phyloP scores from a whole-genome alignment of 2,113 vertebrate genomes.

The Mesocricetus auratus region DNA sequence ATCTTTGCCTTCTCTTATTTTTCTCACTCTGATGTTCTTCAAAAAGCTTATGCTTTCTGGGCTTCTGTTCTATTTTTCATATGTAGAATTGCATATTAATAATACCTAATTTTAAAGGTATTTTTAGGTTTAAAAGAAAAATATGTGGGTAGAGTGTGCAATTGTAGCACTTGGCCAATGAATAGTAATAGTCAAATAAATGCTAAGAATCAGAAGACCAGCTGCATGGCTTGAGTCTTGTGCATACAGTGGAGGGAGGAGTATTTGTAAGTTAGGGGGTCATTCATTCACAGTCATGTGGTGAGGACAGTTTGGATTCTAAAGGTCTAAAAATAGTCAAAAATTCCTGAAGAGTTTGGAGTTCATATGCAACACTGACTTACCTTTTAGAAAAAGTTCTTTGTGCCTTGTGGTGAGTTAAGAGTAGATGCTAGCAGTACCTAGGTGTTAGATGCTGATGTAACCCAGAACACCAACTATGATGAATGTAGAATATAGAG shows the following conservation, averaged over 20 bases:
- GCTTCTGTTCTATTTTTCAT: not conserved
- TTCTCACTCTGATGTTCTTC: not conserved
- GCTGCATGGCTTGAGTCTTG: not conserved
- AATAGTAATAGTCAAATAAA: not conserved
- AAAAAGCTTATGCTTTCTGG: not conserved
- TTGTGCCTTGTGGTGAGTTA: not conserved
- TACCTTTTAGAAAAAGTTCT: not conserved
- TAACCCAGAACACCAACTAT: not conserved
- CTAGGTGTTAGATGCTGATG: not conserved
- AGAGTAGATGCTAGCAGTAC: accelerated
- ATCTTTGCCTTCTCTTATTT: not conserved
- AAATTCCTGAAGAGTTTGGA: not conserved
- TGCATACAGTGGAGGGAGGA: not conserved
- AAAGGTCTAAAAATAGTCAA: not conserved
- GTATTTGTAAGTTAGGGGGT: too few relatives aligned
- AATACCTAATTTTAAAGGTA: not conserved
- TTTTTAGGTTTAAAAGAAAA: constrained; percentile 36
- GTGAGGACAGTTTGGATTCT: not conserved
- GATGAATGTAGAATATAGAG: not conserved
- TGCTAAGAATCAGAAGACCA: not conserved
- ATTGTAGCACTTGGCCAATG: not conserved
- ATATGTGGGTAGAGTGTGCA: not conserved
- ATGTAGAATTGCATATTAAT: not conserved
- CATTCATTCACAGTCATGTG: accelerated
- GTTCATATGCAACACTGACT: not conserved